Base-by-base conservation (phyloP, 2,113 vertebrate species). In the Eolophus roseicapilla region DNA sequence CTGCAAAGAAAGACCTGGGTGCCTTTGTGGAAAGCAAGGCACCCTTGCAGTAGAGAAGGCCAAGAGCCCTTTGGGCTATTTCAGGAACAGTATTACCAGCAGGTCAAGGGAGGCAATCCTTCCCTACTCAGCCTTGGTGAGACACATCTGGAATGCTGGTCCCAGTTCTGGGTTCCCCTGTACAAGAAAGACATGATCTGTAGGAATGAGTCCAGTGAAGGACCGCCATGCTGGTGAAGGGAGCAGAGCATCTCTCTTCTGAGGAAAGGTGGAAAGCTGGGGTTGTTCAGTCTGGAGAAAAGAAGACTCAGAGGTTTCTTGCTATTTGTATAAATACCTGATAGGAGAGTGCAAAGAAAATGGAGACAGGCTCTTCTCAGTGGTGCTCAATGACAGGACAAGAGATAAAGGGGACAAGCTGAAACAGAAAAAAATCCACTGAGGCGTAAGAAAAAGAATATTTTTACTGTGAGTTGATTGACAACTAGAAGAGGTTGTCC, bases 221-320 rank as follows among this genome's bases (percentile, higher is more conserved):
- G 6, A 2, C 7, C 1, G 1, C 28, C 57, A 25, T 43, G 1
- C 5, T n/a, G 3, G 6, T 37, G 18, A 91, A 86, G 5, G 25
- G 20, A n/a, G 18, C 1, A 2, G 12, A 86, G 6, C 11, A 73
- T 31, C 7, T 53, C 13, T 55, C 7, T 25, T 55, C 20, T 3
- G 2, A 59, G 20, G 24, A 67, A 65, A 47, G 16, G 7, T 8
- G 69, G 33, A 52, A 5, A 76, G 3, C 10, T 63, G 19, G 5
- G 3, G 35, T 59, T 53, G 24, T 28, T 63, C n/a, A 20, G 5
- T 20, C 68, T 68, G 6, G 2, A 59, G 15, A 55, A 52, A 10
- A 37, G 20, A 39, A 84, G 5, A 2, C 7, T 67, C 11, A 47
- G 21, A 6, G 6, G 1, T 47, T n/a, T 39, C 49, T 55, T 75